Evolutionary conservation across 2,113 vertebrate genomes (phyloP), one percentile per base, ranked within the genome.

Genomic region (Struthidea cinerea): DNA sequence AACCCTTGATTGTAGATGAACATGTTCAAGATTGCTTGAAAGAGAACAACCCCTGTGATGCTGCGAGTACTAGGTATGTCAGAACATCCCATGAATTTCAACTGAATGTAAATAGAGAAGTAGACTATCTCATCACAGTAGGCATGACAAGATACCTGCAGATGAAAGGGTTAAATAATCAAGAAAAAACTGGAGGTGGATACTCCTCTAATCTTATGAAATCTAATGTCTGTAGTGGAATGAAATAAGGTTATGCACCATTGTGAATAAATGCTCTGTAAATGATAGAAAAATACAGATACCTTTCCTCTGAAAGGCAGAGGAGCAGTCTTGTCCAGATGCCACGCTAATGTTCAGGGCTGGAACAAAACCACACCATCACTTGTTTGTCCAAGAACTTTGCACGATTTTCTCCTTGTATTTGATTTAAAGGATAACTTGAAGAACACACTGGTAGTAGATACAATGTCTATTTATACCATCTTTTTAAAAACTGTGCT

Each of bases 11-110:
- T 92, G 47, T 27, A 88, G 63, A 64, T 39, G 15, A 92, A 87
- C 7, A 37, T 23, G 67, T 90, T 96, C 87, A 84, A 95, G 80
- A 80, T 89, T 92, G 39, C 78, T 91, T 93, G 84, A 94, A 89
- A 96, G 49, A 79, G 23, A 90, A 78, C 16, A 44, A 69, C 7
- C 11, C 33, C 24, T 76, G 41, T 71, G 63, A 89, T 68, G 27
- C 26, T 70, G 61, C 32, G 65, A 1, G 50, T 76, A 84, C 61
- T 94, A 86, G 83, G 14, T 83, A 84, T 35, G 44, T 67, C 49
- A 89, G 63, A 96, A 90, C 8, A 78, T 10, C 44, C 65, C 59
- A 61, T 9, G 7, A 89, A 90, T 86, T 88, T 86, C 57, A 91
- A 23, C n/a, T 26, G 44, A 80, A 59, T 3, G 4, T 75, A 91